Conservation (phyloP, 2,797 vertebrate species). For the Sebastes miniatus region DNA sequence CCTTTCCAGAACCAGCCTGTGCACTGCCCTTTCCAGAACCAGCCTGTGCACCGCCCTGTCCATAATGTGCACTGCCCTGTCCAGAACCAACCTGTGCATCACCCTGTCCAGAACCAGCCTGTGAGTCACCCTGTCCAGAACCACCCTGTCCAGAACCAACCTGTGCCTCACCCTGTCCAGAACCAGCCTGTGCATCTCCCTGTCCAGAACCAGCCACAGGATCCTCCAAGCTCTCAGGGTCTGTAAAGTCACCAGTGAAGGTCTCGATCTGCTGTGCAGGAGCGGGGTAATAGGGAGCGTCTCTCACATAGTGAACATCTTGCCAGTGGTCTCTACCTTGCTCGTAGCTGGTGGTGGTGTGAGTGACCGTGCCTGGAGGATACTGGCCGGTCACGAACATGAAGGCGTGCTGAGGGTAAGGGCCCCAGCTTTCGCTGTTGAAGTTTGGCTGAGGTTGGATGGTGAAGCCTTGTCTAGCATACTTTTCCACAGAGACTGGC, state of each 20-base stretch:
- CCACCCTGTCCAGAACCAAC: no score
- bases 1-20: no score
- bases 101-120: background rate
- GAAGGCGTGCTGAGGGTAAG: background rate
- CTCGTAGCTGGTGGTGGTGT: background rate
- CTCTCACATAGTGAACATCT: background rate
- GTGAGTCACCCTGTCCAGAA: no score
- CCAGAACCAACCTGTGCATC: no score
- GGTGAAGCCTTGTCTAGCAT: background rate
- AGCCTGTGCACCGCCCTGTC: background rate
- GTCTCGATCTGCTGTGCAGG: background rate
- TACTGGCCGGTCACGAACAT: background rate
- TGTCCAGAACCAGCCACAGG: background rate
- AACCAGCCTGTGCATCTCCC: no score
- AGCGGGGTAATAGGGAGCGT: accelerated
- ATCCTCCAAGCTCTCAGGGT: background rate
- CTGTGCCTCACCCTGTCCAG: no score
- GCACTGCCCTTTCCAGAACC: no score
- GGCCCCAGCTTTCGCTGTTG: accelerated
- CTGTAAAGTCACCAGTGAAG: background rate
- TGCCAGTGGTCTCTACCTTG: background rate
- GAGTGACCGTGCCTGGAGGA: slow-evolving; percentile 14
- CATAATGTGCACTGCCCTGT: no score
- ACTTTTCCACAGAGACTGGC: accelerated
- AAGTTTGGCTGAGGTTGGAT: background rate